Evolutionary conservation across 2,888 invertebrate species (phyloP), one percentile per base, ranked within the genome.

Genomic region (Litoditis marina): DNA sequence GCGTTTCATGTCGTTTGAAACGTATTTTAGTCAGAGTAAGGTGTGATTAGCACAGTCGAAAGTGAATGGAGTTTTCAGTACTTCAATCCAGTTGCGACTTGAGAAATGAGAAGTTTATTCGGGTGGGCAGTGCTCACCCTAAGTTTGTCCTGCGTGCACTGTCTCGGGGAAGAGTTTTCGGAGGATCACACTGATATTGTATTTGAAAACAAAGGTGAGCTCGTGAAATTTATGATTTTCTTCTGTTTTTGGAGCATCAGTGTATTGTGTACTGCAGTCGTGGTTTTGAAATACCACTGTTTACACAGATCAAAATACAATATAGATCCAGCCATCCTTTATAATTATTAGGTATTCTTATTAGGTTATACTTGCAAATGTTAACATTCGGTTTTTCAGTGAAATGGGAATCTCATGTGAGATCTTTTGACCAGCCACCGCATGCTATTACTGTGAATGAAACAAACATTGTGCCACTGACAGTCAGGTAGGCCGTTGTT

Each of bases 321-420:
- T 47, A 47, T 19, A 47, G 19, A 8, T 19, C 19, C n/a, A 47
- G 19, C 47, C 8, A 47, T 11, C 47, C 25, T 19, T 11, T 47
- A 22, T 47, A 19, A 11, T 11, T 8, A 16, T 25, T 56, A 16
- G 16, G 16, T 5, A 22, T 34, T 50, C 8, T 34, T 32, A n/a
- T 49, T 5, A 25, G 11, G 25, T 19, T 39, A 8, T 32, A 16
- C 8, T 19, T n/a, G 30, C 39, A 8, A 2, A 11, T 8, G 16
- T 50, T 30, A 46, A 1, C 16, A n/a, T 2, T 19, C n/a, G n/a
- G n/a, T 16, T 54, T 73, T 76, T 32, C 56, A 76, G 76, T 78
- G 16, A 78, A 77, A 67, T 77, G 66, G 59, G 71, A 72, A 13
- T 66, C 71, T 31, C 69, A 70, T 22, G 59, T 74, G 6, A 66